Base-by-base conservation (phyloP, 2,113 vertebrate genomes). In the Chionomys nivalis region DNA sequence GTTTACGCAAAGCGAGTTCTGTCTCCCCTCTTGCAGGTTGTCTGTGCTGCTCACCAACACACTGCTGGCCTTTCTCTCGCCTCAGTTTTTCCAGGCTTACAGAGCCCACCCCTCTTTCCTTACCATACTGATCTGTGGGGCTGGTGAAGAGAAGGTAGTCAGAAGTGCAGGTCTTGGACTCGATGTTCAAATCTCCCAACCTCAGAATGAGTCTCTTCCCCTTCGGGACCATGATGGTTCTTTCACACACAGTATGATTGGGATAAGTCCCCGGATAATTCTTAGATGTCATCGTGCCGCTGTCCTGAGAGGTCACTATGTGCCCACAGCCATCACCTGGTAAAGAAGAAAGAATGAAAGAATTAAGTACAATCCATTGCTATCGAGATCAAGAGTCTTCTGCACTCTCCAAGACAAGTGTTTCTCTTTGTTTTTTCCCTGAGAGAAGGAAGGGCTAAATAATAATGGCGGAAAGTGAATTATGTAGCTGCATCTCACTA, bases 261-360 rank as follows among this genome's bases (percentile, higher is more conserved):
- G 99, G 99, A 79, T 99, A 99, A 0, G 99, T 99, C 77, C 98
- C 98, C 42, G 99, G 99, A 96, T 99, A 99, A 97, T 99, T 99
- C 96, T 98, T 99, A 39, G 99, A 99, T 66, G 99, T 98, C 85
- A 99, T 81, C 0, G 99, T 99, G 61, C 99, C 99, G 13, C 99
- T 99, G 93, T 99, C 98, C 85, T 98, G 98, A 63, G 99, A 98
- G 94, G 98, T 98, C 92, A 99, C 98, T 13, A 97, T 96, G 94
- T 99, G 98, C 17, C 99, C 99, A 97, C 99, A 99, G 90, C 99
- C 99, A 82, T 99, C 98, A 90, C 98, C 99, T 99, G 95, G 78
- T 91, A 95, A 93, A 90, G 73, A 58, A 3, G 76, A 58, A 89
- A 55, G 61, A 4, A 87, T 77, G 19, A 79, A 65, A 95, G 23